These are phyloP conservation scores for Synanthedon tipuliformis DNA, from an alignment of 2,888 invertebrate genomes.

Conservation along the genomic window DNA sequence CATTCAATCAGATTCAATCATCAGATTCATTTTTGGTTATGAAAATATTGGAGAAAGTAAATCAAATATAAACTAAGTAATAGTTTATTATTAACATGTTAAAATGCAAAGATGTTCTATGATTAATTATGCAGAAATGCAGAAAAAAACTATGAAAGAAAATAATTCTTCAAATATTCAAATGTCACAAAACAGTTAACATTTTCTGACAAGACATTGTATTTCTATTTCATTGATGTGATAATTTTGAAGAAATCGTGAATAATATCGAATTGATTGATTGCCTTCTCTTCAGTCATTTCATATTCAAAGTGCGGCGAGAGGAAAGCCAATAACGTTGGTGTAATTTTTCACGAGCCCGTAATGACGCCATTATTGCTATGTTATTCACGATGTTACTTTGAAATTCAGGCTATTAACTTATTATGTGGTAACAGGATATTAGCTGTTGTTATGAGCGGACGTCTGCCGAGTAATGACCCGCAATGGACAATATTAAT, in stretches of 20 bases:
- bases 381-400: conserved; percentile 9
- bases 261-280: conserved; percentile 17
- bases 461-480: neutral
- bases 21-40: no score
- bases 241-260: neutral
- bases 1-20: no score
- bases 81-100: no score
- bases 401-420: conserved; percentile 9
- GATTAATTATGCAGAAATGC: no score
- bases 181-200: no score
- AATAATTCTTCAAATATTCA: no score
- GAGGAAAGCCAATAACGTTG: conserved; percentile 20
- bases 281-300: conserved; percentile 15
- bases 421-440: conserved; percentile 11
- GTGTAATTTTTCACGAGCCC: conserved; percentile 25
- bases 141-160: no score
- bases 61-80: no score
- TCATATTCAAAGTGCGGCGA: conserved; percentile 22
- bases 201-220: no score
- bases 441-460: conserved; percentile 8
- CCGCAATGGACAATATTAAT: neutral
- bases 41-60: no score
- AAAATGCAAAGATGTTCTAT: no score
- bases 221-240: no score
- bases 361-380: conserved; percentile 21